Percentiles rank a stretch among this genome's conserved stretches.
phyloP scores from a whole-genome alignment of 2,797 vertebrate genomes.

The Podarcis siculus region DNA sequence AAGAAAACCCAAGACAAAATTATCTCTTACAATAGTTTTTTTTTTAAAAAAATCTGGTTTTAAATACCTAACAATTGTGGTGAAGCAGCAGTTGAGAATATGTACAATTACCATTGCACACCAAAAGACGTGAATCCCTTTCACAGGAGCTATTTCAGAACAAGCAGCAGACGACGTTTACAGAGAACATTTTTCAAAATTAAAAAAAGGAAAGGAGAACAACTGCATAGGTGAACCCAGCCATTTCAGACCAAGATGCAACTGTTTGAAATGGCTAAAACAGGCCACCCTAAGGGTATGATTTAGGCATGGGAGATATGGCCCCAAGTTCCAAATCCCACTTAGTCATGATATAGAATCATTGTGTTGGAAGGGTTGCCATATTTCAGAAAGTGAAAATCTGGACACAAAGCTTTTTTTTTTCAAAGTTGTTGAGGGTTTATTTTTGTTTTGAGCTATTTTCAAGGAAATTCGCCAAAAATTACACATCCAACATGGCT shows the following conservation, averaged over 20 bases:
- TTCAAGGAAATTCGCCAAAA: too few relatives aligned
- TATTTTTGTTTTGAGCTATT: too few relatives aligned
- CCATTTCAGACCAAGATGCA: neutral
- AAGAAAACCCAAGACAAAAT: neutral
- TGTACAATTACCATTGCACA: neutral
- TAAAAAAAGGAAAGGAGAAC: neutral
- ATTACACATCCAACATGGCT: too few relatives aligned
- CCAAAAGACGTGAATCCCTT: neutral
- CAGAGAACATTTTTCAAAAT: neutral
- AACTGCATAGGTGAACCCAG: neutral
- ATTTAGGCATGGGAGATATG: neutral
- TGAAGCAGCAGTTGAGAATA: neutral
- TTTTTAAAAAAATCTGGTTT: neutral
- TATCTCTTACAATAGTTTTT: neutral
- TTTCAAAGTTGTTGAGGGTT: too few relatives aligned
- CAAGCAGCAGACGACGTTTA: neutral
- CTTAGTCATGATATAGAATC: too few relatives aligned
- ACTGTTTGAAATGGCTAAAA: neutral
- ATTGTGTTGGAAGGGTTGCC: too few relatives aligned
- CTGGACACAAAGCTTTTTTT: too few relatives aligned
- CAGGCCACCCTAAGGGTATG: neutral
- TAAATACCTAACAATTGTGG: neutral
- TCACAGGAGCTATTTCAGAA: conserved; percentile 14
- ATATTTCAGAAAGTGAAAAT: too few relatives aligned
- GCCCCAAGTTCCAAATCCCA: neutral